Base-by-base conservation (phyloP, 1,140 invertebrate species). In the Agrypnia vestita region DNA sequence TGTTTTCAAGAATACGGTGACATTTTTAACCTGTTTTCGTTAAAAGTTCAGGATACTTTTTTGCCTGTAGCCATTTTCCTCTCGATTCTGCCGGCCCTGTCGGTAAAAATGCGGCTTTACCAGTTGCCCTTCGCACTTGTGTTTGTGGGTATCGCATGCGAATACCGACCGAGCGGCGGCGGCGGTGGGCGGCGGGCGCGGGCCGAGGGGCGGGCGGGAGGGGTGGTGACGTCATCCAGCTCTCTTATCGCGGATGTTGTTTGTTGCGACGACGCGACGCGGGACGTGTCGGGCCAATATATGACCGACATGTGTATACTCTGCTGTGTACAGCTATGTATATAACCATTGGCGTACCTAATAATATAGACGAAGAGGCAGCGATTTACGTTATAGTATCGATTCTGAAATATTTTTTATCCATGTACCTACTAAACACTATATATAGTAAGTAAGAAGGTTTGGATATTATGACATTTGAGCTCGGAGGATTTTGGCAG, bases 101-200 rank as follows among this genome's bases (percentile, higher is more conserved):
- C 25, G 9, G 19, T 71, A 73, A 72, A 73, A 73, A 73, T 73
- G 71, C 51, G 49, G 71, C 53, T 43, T 49, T 55, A 53, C 21
- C 4, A 56, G 51, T 73, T 73, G 71, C 53, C 71, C 71, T 73
- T 73, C 71, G 71, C 71, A 73, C 71, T 73, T 55, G 71, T 73
- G 71, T 76, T 56, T 76, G 73, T 76, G 73, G n/a, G 73, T 62
- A 62, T 76, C 56, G 73, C 73, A 62, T 47, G 73, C 73, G 73
- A 76, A 76, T 76, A 76, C 55, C 55, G 55, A 43, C 25, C 19
- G 25, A 19, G 19, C 0, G 56, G 7, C 11, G 59, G 4, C 44
- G 55, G 55, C 43, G 25, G 73, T 10, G 44, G 51, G 51, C 25
- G 9, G 72, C 9, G 35, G 13, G 8, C 0, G 47, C 7, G 64